A percentile compares a stretch with the other conserved stretches of the same genome.
phyloP scores from a whole-genome alignment of 2,888 invertebrate species.

The Punctoribates punctum region DNA sequence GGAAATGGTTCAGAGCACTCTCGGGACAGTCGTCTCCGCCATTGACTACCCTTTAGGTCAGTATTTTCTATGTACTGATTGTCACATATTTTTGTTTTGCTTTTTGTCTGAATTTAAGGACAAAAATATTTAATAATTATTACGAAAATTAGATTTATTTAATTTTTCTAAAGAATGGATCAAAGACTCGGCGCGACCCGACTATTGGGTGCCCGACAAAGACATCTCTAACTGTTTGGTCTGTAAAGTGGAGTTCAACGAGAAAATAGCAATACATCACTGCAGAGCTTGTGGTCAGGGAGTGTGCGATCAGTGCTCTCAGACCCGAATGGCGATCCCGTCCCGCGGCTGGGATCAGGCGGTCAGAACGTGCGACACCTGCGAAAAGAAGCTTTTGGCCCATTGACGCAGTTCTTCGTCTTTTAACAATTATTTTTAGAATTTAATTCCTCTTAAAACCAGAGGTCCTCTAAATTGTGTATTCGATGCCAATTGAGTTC shows the following conservation, averaged over 20 bases:
- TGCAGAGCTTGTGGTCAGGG: slow-evolving; percentile 69
- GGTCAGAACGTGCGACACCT: slow-evolving; percentile 56
- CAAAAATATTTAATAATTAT: neutral
- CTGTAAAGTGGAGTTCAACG: slow-evolving; percentile 62
- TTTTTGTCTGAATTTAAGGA: neutral
- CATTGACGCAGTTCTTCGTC: neutral
- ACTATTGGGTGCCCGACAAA: slow-evolving; percentile 75
- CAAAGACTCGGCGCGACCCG: slow-evolving; percentile 69
- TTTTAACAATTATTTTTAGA: neutral
- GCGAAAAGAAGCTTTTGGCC: slow-evolving; percentile 47
- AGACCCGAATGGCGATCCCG: slow-evolving; percentile 53
- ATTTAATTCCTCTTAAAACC: neutral
- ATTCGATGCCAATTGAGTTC: neutral
- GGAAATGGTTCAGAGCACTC: slow-evolving; percentile 68
- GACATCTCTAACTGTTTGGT: slow-evolving; percentile 65
- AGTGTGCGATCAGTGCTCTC: slow-evolving; percentile 61
- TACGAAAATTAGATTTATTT: neutral
- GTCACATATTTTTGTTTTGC: neutral
- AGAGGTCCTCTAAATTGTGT: neutral
- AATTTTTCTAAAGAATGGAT: slow-evolving; percentile 54
- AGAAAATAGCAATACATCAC: slow-evolving; percentile 60
- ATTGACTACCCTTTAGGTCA: slow-evolving; percentile 69
- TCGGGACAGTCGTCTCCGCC: slow-evolving; percentile 67
- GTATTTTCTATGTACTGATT: slow-evolving; percentile 44
- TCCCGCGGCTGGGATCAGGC: slow-evolving; percentile 57